phyloP scores from a whole-genome alignment of 2,888 invertebrate species.

The Priocnemis perturbator region DNA sequence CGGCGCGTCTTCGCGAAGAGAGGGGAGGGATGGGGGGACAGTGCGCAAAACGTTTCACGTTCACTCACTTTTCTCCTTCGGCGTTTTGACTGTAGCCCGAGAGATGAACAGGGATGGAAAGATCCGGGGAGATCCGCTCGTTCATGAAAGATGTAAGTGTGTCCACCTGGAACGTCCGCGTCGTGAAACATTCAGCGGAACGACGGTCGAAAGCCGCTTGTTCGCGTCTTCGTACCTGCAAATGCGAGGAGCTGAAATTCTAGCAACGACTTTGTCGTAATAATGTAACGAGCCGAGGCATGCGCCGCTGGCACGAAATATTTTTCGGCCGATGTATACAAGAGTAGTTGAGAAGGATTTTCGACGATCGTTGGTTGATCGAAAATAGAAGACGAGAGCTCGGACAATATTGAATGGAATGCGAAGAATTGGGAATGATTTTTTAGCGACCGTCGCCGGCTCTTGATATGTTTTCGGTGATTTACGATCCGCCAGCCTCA shows the following conservation, averaged over 20 bases:
- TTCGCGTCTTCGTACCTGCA: slow-evolving; percentile 35
- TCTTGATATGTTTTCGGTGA: too few relatives aligned
- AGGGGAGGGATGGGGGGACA: too few relatives aligned
- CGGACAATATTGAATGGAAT: too few relatives aligned
- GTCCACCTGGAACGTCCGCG: slow-evolving; percentile 54
- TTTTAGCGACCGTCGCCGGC: too few relatives aligned
- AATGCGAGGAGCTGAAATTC: not conserved
- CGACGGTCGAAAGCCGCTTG: slow-evolving; percentile 51
- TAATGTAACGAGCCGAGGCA: not conserved
- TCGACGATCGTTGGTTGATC: too few relatives aligned
- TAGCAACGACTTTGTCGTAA: not conserved
- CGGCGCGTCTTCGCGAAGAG: not conserved
- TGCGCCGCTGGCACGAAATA: too few relatives aligned
- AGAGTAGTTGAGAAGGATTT: too few relatives aligned
- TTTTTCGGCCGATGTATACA: too few relatives aligned
- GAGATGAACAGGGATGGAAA: slow-evolving; percentile 1
- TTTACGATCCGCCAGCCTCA: too few relatives aligned
- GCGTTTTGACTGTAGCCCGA: slow-evolving; percentile 17
- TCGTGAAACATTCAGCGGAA: slow-evolving; percentile 60
- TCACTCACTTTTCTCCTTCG: not conserved
- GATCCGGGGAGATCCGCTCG: slow-evolving; percentile 30
- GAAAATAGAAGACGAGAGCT: too few relatives aligned
- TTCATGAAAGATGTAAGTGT: slow-evolving; percentile 59
- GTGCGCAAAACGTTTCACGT: slow-evolving; percentile 23
- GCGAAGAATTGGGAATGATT: too few relatives aligned